Base-by-base conservation (phyloP, 2,113 vertebrate genomes). In the Ceratotherium simum region DNA sequence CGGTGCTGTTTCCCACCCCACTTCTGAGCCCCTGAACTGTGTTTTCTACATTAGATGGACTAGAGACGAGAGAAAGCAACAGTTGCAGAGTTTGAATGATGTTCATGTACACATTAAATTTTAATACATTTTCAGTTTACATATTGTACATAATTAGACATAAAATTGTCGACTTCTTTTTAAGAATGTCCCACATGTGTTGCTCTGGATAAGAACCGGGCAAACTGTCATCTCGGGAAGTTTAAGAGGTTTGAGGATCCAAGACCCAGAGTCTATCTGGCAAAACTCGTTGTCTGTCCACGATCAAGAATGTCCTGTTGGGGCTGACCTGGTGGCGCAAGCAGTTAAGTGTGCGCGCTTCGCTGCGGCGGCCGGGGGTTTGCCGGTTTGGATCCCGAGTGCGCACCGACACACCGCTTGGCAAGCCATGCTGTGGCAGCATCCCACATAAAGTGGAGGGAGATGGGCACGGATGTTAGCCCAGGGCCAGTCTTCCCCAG, bases 71-170 rank as follows among this genome's bases (percentile, higher is more conserved):
- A 18, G 42, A 31, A 76, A 42, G 58, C 20, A 67, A 10, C 0
- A 10, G 48, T 5, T 54, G 9, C 82, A 48, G 69, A 46, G 62
- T 36, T 27, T 64, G 62, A 29, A 31, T 13, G 62, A 81, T 5
- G 36, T 39, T 29, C 56, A 60, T 0, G 27, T 7, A 14, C 64
- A 75, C 46, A 3, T 54, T 20, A 10, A 3, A 56, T 29, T 98
- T 96, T 90, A 95, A 97, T 70, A 67, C 48, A 69, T 23, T 23
- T 81, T 89, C 78, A 69, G 54, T 72, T 93, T 67, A 91, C 36
- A 94, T 31, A 64, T 31, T 56, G 20, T 60, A 79, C 78, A 67
- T 3, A 23, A 69, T 60, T 16, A 39, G 79, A 75, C 78, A 73
- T 20, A 69, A 89, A 58, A 12, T 31, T 12, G 67, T 0, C 12